Percentiles rank a stretch among this genome's conserved stretches.
These are phyloP conservation scores for Pristis pectinata DNA, from an alignment of 2,797 vertebrate species.

Conservation along the genomic window DNA sequence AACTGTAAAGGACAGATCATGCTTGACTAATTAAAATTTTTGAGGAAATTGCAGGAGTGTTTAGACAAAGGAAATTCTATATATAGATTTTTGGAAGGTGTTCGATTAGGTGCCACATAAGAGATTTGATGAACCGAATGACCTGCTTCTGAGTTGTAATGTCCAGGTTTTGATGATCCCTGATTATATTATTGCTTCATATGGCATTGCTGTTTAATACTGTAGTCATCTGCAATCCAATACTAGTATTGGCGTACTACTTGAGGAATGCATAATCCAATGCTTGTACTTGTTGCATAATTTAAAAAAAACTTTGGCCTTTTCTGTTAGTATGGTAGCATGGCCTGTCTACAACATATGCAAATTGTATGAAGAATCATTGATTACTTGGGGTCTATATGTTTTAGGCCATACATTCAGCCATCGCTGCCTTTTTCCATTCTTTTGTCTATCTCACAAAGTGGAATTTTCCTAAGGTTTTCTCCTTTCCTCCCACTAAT, in stretches of 20 bases:
- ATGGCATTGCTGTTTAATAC: background rate
- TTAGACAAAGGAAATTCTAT: slow-evolving; percentile 10
- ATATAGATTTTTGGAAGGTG: background rate
- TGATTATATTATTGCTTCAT: background rate
- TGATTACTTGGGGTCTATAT: background rate
- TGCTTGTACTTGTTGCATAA: background rate
- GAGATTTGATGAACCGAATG: background rate
- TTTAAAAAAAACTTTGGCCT: background rate
- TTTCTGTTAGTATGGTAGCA: background rate
- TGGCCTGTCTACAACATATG: background rate
- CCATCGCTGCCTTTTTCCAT: background rate
- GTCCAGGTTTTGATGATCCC: background rate
- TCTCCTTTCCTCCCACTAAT: too few relatives aligned
- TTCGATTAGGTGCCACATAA: slow-evolving; percentile 1
- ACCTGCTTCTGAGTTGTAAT: background rate
- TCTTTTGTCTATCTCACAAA: background rate
- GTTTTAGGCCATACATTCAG: background rate
- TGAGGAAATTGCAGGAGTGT: background rate
- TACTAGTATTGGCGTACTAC: background rate
- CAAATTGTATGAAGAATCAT: background rate
- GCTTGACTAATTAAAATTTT: background rate
- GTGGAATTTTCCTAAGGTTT: too few relatives aligned
- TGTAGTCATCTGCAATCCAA: background rate
- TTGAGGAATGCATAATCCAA: background rate
- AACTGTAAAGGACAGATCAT: background rate